These are phyloP conservation scores for Australoheros facetus DNA, from an alignment of 2,797 vertebrate species.

Conservation along the genomic window DNA sequence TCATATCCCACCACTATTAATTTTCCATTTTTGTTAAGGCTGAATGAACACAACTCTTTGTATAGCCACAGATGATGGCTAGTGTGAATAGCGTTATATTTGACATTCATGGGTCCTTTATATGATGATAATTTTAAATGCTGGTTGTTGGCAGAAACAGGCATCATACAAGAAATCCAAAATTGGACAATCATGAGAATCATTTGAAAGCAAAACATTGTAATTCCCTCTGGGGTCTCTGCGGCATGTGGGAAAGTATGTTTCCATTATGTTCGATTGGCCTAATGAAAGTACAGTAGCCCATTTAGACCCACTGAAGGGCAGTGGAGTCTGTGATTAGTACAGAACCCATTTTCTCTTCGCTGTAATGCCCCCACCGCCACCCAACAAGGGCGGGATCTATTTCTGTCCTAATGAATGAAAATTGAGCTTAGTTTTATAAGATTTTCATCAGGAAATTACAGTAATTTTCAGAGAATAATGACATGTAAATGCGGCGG, in stretches of 20 bases:
- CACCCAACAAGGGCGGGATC: constrained; percentile 13
- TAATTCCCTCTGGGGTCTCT: constrained; percentile 50
- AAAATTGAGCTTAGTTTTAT: constrained; percentile 22
- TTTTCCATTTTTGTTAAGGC: not conserved
- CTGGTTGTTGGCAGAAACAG: constrained; percentile 21
- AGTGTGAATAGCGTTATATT: not conserved
- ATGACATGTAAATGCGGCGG: not conserved
- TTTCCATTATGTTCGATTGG: constrained; percentile 57
- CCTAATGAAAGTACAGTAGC: constrained; percentile 71
- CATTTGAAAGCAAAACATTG: constrained; percentile 65
- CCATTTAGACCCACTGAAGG: constrained; percentile 57
- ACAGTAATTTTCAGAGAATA: not conserved
- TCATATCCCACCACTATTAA: not conserved
- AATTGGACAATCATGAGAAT: constrained; percentile 63
- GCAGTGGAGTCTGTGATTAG: constrained; percentile 57
- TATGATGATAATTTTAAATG: not conserved
- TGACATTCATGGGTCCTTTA: not conserved
- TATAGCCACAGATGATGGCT: not conserved
- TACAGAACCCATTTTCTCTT: constrained; percentile 37
- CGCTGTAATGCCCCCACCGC: constrained; percentile 15
- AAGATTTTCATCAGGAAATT: constrained; percentile 3
- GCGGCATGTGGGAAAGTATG: constrained; percentile 68
- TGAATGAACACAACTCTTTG: not conserved
- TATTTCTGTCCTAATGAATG: constrained; percentile 45
- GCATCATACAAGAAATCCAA: constrained; percentile 38